Evolutionary conservation across 2,113 vertebrate genomes (phyloP).

Genomic region (Plestiodon gilberti): DNA sequence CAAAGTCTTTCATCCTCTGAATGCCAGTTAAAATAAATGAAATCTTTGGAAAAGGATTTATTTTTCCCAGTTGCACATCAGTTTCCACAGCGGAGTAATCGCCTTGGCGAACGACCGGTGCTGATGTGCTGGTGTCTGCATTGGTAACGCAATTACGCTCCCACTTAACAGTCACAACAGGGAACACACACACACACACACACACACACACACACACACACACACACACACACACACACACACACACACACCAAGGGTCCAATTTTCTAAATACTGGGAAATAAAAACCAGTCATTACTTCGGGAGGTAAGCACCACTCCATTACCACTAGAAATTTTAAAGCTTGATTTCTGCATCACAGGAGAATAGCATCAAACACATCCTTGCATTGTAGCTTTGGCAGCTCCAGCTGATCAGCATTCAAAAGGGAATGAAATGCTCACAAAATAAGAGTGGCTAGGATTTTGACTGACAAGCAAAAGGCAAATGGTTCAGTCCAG

Average conservation of each 20-base stretch:
- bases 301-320: conserved; percentile 67
- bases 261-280: conserved; percentile 73
- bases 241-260: conserved; percentile 65
- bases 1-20: not conserved
- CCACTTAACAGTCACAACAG: conserved; percentile 66
- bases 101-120: not conserved
- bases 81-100: conserved; percentile 5
- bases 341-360: conserved; percentile 58
- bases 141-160: conserved; percentile 52
- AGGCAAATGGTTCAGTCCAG: not conserved
- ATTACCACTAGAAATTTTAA: conserved; percentile 45
- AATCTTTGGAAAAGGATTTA: conserved; percentile 1
- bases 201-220: conserved; percentile 49
- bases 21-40: not conserved
- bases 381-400: conserved; percentile 32
- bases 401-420: not conserved
- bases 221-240: conserved; percentile 33
- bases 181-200: conserved; percentile 29
- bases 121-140: conserved; percentile 7
- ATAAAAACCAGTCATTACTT: conserved; percentile 71
- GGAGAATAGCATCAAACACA: conserved; percentile 59
- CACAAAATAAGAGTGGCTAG: not conserved
- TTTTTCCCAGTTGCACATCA: conserved; percentile 20
- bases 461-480: not conserved
- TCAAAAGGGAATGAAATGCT: not conserved